A percentile compares a stretch with the other conserved stretches of the same genome.
Conservation (phyloP, 2,797 vertebrate species). For the Alexandromys oeconomus region DNA sequence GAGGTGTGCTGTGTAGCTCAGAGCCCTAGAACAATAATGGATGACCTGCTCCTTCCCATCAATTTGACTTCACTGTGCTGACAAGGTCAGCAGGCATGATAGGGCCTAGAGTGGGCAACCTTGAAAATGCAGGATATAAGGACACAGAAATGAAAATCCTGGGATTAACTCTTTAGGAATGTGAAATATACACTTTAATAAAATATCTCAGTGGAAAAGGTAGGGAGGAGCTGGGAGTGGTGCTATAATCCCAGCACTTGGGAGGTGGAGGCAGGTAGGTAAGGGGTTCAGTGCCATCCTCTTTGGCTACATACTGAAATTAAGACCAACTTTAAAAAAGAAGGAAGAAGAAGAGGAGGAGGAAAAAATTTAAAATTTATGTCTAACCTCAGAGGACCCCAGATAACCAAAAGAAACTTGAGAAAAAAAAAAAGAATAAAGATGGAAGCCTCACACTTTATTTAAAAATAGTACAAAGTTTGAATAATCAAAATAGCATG, state of each 20-base stretch:
- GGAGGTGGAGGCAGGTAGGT: not conserved
- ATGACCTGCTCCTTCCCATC: not conserved
- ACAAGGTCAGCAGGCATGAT: not conserved
- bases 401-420: not conserved
- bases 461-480: slow-evolving; percentile 45
- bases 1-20: not conserved
- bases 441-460: not conserved
- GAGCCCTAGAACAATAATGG: not conserved
- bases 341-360: no score
- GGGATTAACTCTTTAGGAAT: not conserved
- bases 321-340: not conserved
- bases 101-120: not conserved
- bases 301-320: not conserved
- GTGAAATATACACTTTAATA: not conserved
- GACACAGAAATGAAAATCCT: not conserved
- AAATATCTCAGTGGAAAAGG: not conserved
- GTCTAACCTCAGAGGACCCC: not conserved
- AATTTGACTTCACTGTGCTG: not conserved
- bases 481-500: not conserved
- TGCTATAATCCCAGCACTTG: not conserved
- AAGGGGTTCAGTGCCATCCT: not conserved
- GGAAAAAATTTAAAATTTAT: not conserved
- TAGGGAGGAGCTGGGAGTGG: no score
- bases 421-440: not conserved
- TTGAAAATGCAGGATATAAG: not conserved